A percentile compares a stretch with the other conserved stretches of the same genome.
phyloP scores from a whole-genome alignment of 2,797 vertebrate genomes.

The Sebastes diaconus region DNA sequence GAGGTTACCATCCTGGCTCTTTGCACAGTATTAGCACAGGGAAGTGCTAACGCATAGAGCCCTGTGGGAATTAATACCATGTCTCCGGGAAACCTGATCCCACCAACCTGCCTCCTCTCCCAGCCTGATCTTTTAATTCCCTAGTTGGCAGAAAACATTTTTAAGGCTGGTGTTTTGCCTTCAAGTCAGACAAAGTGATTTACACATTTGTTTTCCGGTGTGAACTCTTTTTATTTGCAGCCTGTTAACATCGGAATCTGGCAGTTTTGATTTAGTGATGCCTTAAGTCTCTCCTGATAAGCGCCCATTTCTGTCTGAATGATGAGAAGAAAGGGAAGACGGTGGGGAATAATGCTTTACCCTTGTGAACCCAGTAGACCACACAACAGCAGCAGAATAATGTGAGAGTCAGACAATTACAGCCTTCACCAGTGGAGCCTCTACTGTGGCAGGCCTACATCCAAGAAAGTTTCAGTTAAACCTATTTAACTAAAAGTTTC shows the following conservation, averaged over 20 bases:
- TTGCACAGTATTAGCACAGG: constrained; percentile 31
- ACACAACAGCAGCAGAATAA: constrained; percentile 17
- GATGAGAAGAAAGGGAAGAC: not conserved
- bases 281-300: not conserved
- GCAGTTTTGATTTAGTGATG: not conserved
- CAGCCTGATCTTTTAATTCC: constrained; percentile 60
- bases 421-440: not conserved
- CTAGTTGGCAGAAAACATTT: constrained; percentile 32
- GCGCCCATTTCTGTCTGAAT: not conserved
- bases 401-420: constrained; percentile 11
- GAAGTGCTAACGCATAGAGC: constrained; percentile 29
- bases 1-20: not conserved
- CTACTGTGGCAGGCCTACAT: not conserved
- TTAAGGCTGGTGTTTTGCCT: not conserved
- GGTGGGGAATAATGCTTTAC: not conserved
- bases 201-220: not conserved
- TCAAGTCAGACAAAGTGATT: constrained; percentile 2
- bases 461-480: not conserved
- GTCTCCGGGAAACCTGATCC: constrained; percentile 52
- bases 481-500: not conserved
- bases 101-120: constrained; percentile 24
- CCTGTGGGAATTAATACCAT: constrained; percentile 41
- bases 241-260: not conserved
- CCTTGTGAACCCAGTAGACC: constrained; percentile 25
- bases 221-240: not conserved